Evolutionary conservation across 1,140 invertebrate genomes (phyloP), one percentile per base, ranked within the genome.

Genomic region (Rhyacophila brunnea): DNA sequence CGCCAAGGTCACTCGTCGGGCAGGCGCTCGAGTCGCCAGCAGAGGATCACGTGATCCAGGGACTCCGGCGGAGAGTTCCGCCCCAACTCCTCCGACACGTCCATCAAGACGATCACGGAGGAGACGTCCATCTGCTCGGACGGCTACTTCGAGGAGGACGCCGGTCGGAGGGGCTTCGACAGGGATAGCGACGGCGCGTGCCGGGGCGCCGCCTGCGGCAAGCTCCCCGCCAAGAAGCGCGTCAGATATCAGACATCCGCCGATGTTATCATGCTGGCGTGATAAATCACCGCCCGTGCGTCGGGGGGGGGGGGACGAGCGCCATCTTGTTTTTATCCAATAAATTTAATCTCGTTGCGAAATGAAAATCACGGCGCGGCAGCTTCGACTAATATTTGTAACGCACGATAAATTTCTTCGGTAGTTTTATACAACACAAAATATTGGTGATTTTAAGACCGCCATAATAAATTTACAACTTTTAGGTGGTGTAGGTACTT

Each of bases 11-110:
- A 69, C 70, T 0, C 69, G 70, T 44, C 58, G 64, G 62, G 70
- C 5, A 66, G 71, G 0, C 73, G 74, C 59, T 74, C 74, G 60
- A 73, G 73, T 71, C 74, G 72, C 57, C 68, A 71, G 36, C 23
- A 19, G 66, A 67, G 50, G 67, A 66, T 23, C 68, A 51, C 63
- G 55, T 65, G 63, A 65, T 65, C 43, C 54, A 44, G 58, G 35
- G 58, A 60, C n/a, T 55, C 17, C 50, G 58, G 54, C 50, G 63
- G 55, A 17, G 61, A 58, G 14, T 63, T 58, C 52, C 57, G 58
- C 35, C 53, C 48, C 4, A 49, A 19, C 17, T 45, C 45, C 6
- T 49, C 51, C 6, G 58, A 49, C 18, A 34, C 62, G 6, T 52
- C 56, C n/a, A 55, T 64, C 43, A 64, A 64, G 20, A 64, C 62